These are phyloP conservation scores for Arge pagana DNA, from an alignment of 2,888 invertebrate species.

Conservation along the genomic window DNA sequence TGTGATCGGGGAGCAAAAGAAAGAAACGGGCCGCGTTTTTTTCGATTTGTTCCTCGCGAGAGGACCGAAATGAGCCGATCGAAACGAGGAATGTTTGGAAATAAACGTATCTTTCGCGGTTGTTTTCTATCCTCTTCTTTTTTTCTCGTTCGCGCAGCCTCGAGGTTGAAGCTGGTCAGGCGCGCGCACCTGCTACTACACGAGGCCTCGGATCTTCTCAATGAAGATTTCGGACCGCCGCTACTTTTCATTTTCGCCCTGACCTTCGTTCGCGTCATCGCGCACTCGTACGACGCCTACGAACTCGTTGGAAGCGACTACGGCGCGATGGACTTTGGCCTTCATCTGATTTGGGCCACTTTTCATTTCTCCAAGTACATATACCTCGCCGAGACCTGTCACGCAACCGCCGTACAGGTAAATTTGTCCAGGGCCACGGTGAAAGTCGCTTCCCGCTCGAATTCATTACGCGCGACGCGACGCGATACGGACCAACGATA, in stretches of 20 bases:
- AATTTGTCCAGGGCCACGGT: too few species aligned
- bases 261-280: neutral
- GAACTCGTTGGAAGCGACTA: neutral
- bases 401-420: neutral
- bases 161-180: slow-evolving; percentile 6
- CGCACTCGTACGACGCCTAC: neutral
- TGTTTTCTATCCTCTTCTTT: neutral
- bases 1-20: too few species aligned
- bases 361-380: slow-evolving; percentile 8
- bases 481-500: neutral
- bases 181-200: slow-evolving; percentile 11
- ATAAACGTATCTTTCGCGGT: too few species aligned
- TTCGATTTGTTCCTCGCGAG: neutral
- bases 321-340: neutral
- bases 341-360: slow-evolving; percentile 6
- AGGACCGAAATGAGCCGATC: too few species aligned
- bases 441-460: too few species aligned
- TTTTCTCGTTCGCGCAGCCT: too few species aligned
- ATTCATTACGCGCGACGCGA: neutral
- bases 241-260: slow-evolving; percentile 8
- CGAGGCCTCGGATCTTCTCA: neutral
- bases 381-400: neutral
- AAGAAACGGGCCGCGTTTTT: too few species aligned
- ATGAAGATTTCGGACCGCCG: neutral
- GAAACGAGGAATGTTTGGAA: too few species aligned